phyloP scores from a whole-genome alignment of 2,888 invertebrate species.

The Athalia cordata region DNA sequence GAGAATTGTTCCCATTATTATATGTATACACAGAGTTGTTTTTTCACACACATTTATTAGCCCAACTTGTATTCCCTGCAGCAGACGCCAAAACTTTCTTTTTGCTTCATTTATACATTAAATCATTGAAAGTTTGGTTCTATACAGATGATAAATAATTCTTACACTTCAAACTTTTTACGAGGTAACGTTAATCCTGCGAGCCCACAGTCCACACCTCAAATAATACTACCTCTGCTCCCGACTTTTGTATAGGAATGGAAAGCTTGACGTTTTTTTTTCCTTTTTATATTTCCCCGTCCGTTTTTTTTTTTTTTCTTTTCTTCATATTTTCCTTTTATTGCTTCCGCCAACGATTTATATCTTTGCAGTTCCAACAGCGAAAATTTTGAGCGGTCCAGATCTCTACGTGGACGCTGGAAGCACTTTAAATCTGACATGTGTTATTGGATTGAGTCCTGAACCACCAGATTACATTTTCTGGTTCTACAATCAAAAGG shows the following conservation, averaged over 20 bases:
- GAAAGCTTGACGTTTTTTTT: neutral
- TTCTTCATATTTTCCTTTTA: conserved; percentile 33
- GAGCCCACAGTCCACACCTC: neutral
- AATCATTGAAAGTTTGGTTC: conserved; percentile 27
- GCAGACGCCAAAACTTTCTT: neutral
- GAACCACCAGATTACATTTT: conserved; percentile 80
- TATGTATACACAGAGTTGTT: neutral
- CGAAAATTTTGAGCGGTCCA: conserved; percentile 84
- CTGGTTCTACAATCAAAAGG: conserved; percentile 80
- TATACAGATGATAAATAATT: conserved; percentile 15
- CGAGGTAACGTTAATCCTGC: conserved; percentile 15
- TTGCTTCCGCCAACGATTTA: conserved; percentile 36
- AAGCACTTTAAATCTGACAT: conserved; percentile 87
- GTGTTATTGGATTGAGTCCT: conserved; percentile 85
- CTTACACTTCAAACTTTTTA: conserved; percentile 28
- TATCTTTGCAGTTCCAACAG: conserved; percentile 81
- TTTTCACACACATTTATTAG: neutral
- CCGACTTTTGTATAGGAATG: conserved; percentile 10
- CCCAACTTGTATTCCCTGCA: neutral
- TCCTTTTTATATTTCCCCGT: neutral
- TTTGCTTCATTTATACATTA: neutral
- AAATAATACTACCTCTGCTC: conserved; percentile 18
- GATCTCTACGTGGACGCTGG: conserved; percentile 88
- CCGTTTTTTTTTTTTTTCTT: neutral
- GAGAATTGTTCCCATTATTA: neutral